These are phyloP conservation scores for Hydractinia echinata DNA, from an alignment of 30 jellyfish, hydroid and myxozoan species.

Conservation along the genomic window DNA sequence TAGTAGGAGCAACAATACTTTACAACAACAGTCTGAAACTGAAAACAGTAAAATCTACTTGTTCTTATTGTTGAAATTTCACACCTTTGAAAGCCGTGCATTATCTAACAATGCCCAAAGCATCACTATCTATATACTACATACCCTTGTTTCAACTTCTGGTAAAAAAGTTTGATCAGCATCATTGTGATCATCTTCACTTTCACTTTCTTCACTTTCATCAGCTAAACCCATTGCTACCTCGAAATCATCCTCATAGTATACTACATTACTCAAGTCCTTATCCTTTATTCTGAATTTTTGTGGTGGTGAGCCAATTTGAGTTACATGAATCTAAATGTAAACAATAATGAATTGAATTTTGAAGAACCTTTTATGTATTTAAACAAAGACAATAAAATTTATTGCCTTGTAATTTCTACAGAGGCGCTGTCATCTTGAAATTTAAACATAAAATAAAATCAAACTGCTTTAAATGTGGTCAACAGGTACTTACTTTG, in stretches of 20 bases:
- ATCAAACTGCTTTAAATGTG: background rate
- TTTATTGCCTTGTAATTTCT: too few species aligned
- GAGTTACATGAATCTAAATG: constrained; percentile 11
- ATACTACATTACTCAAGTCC: constrained; percentile 10
- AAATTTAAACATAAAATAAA: too few species aligned
- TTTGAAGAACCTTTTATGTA: background rate
- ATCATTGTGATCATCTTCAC: background rate
- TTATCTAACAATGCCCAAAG: too few species aligned
- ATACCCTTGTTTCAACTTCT: too few species aligned
- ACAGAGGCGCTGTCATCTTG: too few species aligned
- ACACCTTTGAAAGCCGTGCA: too few species aligned
- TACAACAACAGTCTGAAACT: too few species aligned
- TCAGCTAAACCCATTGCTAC: constrained; percentile 16
- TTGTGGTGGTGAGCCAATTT: constrained; percentile 21
- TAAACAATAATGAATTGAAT: constrained; percentile 1
- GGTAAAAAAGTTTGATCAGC: background rate
- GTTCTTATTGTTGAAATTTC: too few species aligned
- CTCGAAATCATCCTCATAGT: constrained; percentile 46
- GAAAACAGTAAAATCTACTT: too few species aligned
- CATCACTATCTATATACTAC: too few species aligned
- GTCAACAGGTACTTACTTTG: constrained; percentile 32
- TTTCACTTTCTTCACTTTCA: background rate
- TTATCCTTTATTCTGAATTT: constrained; percentile 37
- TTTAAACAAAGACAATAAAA: too few species aligned
- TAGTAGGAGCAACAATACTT: too few species aligned